Conservation (phyloP, 1,140 invertebrate genomes). For the Bathynomus jamesi region DNA sequence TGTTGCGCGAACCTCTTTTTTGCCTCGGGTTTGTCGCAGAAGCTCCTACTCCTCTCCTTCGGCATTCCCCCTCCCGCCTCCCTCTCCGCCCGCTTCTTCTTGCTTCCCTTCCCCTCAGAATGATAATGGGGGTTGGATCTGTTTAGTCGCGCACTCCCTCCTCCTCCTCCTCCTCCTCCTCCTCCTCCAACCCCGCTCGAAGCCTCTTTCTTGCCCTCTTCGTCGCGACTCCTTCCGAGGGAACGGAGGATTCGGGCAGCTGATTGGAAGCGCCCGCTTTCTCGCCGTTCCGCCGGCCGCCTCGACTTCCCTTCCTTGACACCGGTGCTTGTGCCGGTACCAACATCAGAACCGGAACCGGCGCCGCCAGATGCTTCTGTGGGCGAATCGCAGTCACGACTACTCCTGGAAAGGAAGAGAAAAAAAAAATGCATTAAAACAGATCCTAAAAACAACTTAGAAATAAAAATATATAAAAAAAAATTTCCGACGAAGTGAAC, state of each 20-base stretch:
- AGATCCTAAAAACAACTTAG: neutral
- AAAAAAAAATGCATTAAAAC: neutral
- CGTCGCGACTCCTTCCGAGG: constrained; percentile 33
- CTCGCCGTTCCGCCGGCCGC: constrained; percentile 24
- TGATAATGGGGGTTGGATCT: constrained; percentile 28
- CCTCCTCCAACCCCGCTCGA: neutral
- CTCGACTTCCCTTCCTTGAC: neutral
- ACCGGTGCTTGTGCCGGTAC: neutral
- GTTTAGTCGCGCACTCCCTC: constrained; percentile 23
- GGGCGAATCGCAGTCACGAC: neutral
- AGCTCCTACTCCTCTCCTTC: constrained; percentile 40
- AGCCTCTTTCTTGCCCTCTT: constrained; percentile 18
- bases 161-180: constrained; percentile 26
- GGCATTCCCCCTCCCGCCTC: constrained; percentile 17
- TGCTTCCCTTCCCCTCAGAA: constrained; percentile 34
- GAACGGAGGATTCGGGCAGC: constrained; percentile 29
- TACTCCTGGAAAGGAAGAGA: neutral
- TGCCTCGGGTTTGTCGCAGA: constrained; percentile 38
- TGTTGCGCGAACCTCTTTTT: neutral
- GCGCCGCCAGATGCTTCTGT: neutral
- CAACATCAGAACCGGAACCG: neutral
- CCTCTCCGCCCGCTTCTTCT: constrained; percentile 29
- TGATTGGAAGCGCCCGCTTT: constrained; percentile 33
- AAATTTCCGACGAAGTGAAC: too few relatives aligned
- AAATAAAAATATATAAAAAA: neutral